Conservation (phyloP, 2,888 invertebrate species). For the Pseudoips prasinana region DNA sequence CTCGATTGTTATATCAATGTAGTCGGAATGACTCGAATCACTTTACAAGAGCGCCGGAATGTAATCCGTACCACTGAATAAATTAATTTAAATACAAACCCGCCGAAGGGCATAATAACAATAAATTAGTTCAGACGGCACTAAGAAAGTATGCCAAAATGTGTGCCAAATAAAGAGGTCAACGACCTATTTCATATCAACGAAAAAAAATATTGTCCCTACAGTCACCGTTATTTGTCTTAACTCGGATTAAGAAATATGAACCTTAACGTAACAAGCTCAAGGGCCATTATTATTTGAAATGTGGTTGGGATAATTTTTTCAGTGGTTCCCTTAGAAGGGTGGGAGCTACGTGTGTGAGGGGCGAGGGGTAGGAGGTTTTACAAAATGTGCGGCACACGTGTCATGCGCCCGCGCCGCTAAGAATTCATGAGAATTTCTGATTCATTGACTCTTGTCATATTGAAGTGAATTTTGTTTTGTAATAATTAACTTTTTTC, state of each 20-base stretch:
- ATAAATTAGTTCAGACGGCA: conserved; percentile 1
- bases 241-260: conserved; percentile 6
- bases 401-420: conserved; percentile 52
- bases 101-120: neutral
- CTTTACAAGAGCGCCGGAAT: too few relatives aligned
- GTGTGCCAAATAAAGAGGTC: conserved; percentile 41
- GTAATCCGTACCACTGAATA: too few relatives aligned
- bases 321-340: conserved; percentile 69
- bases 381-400: conserved; percentile 69
- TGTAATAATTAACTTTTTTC: conserved; percentile 33
- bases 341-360: conserved; percentile 40
- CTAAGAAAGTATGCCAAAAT: conserved; percentile 14
- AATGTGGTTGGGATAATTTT: conserved; percentile 49
- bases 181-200: conserved; percentile 42
- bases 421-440: conserved; percentile 71
- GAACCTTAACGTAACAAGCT: conserved; percentile 24
- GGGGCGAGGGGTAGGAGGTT: conserved; percentile 45
- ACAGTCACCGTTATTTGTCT: conserved; percentile 28
- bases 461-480: conserved; percentile 39
- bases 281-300: conserved; percentile 44
- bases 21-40: too few relatives aligned
- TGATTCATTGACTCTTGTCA: conserved; percentile 67
- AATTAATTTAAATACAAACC: neutral
- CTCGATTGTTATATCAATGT: too few relatives aligned
- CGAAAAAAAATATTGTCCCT: conserved; percentile 51